phyloP scores from a whole-genome alignment of 1,140 invertebrate genomes.

The Hyphantria cunea region DNA sequence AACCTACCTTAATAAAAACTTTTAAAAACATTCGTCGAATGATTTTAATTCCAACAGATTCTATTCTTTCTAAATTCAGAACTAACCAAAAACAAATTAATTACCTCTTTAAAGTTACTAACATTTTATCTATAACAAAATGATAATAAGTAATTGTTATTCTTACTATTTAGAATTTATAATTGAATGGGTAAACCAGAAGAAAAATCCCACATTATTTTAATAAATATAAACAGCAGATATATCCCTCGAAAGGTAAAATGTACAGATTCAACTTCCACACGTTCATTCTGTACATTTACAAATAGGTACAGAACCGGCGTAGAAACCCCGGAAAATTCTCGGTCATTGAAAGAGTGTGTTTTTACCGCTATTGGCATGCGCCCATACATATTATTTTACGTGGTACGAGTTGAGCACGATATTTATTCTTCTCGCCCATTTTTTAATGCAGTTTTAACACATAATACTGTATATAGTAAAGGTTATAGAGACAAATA shows the following conservation, averaged over 20 bases:
- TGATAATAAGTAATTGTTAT: too few species aligned
- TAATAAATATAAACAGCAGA: not conserved
- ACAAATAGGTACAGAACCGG: constrained; percentile 9
- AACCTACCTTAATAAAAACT: too few species aligned
- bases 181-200: too few species aligned
- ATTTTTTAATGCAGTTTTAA: constrained; percentile 7
- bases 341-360: constrained; percentile 16
- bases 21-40: too few species aligned
- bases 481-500: not conserved
- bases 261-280: not conserved
- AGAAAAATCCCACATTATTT: not conserved
- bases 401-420: constrained; percentile 1
- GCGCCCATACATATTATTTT: constrained; percentile 10
- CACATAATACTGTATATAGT: constrained; percentile 1
- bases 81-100: too few species aligned
- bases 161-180: too few species aligned
- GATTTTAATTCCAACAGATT: too few species aligned
- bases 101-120: too few species aligned
- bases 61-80: too few species aligned
- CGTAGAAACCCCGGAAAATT: not conserved
- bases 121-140: too few species aligned
- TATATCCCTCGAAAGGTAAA: not conserved
- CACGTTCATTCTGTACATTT: not conserved
- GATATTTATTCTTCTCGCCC: not conserved
- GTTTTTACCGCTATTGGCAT: constrained; percentile 19